Percentiles rank a stretch among this genome's conserved stretches.
Conservation (phyloP, 2,888 invertebrate species). For the Amblyjoppa proteus region DNA sequence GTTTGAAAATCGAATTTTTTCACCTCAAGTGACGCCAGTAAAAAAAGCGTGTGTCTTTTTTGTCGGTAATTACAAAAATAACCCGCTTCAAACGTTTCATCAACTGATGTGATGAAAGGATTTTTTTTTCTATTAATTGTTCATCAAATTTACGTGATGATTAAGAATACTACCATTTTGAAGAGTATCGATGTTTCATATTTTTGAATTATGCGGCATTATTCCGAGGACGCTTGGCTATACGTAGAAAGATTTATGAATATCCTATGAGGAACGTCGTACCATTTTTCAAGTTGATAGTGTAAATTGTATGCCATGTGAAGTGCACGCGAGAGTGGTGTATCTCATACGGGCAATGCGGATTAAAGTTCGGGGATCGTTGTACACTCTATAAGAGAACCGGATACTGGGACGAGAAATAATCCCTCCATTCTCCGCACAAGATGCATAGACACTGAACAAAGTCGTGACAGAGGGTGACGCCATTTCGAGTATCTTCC, state of each 20-base stretch:
- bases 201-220: not conserved
- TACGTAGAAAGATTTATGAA: conserved; percentile 38
- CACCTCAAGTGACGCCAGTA: no score
- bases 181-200: not conserved
- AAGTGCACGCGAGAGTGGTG: conserved; percentile 5
- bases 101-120: no score
- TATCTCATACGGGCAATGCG: conserved; percentile 38
- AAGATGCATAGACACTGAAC: conserved; percentile 54
- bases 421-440: conserved; percentile 60
- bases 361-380: conserved; percentile 48
- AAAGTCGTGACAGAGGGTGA: conserved; percentile 52
- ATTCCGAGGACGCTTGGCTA: not conserved
- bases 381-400: conserved; percentile 29
- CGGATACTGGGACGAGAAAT: conserved; percentile 51
- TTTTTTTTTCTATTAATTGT: no score
- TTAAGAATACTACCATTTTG: not conserved
- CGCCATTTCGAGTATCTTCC: conserved; percentile 34
- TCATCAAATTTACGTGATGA: not conserved
- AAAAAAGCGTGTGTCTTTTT: no score
- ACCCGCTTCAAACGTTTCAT: no score
- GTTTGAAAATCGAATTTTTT: no score
- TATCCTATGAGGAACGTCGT: conserved; percentile 44
- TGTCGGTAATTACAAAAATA: no score
- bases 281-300: conserved; percentile 43
- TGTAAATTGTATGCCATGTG: conserved; percentile 33